Conservation (phyloP, 2,113 vertebrate species). For the Falcunculus frontatus region DNA sequence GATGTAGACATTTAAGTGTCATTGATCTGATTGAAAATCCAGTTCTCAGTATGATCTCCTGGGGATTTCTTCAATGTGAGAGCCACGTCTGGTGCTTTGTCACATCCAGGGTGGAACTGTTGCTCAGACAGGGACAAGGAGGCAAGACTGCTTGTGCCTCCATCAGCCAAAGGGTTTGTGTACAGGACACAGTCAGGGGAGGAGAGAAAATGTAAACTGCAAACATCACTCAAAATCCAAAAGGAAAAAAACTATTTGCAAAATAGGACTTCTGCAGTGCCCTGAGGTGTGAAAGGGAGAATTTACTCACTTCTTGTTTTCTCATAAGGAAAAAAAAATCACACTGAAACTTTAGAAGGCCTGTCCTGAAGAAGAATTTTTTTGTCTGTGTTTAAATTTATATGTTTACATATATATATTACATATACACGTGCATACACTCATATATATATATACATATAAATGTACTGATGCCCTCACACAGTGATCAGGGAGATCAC, state of each 20-base stretch:
- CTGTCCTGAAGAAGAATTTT: background rate
- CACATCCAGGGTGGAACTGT: background rate
- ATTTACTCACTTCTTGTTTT: background rate
- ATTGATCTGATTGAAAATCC: background rate
- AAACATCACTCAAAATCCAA: background rate
- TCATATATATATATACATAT: accelerated
- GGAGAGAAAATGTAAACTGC: background rate
- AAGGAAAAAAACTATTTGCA: background rate
- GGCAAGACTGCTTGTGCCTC: background rate
- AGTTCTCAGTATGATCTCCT: background rate
- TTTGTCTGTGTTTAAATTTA: background rate
- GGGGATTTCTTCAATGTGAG: background rate
- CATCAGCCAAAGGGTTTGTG: background rate
- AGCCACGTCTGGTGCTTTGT: background rate
- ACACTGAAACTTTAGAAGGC: background rate
- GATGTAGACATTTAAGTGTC: background rate
- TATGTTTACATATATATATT: background rate
- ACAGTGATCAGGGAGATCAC: background rate
- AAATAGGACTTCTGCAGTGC: background rate
- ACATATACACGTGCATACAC: background rate
- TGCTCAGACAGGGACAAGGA: background rate
- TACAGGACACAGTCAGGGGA: background rate
- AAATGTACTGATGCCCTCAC: background rate
- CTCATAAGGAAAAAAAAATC: background rate
- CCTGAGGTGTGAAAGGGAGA: background rate